Base-by-base conservation (phyloP, 2,888 invertebrate genomes). In the Sinotaia quadrata region DNA sequence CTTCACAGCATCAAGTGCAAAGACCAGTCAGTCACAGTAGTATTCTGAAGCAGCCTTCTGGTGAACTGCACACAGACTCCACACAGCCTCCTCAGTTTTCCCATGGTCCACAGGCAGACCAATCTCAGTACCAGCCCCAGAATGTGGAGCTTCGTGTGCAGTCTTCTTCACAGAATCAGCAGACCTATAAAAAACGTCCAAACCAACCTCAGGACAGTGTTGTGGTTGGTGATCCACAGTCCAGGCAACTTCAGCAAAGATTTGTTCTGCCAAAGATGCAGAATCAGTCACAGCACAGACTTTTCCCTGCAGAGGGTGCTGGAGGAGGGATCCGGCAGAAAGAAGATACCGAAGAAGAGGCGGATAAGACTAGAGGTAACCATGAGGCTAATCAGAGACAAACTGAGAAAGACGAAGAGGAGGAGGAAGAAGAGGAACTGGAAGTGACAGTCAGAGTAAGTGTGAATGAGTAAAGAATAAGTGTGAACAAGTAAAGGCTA, bases 391-490 rank as follows among this genome's bases (percentile, higher is more conserved):
- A 58, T 21, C 37, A 68, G n/a, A 57, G 56, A 12, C 69, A 73
- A 21, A 54, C 47, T 5, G 61, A 49, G 34, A 52, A 49, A 4
- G 44, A 63, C 27, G 67, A 66, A 41, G 69, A 67, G 8, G 67
- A 59, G 4, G 31, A 27, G n/a, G 61, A 69, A 4, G 62, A 63
- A 29, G 71, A 68, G 31, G 69, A 68, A 5, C 31, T 66, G 56
- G 63, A 67, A 51, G 61, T 47, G 52, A 65, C 65, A 1, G 65
- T 65, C 2, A 65, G 54, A 54, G 68, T 49, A 29, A 56, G 58
- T 41, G n/a, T 33, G 10, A 18, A 12, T 49, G 41, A 12, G 15
- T 5, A 18, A 8, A 41, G 41, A 41, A 18, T 41, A 41, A 12
- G 41, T 41, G 41, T 41, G 8, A 18, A 18, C 41, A 41, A 8